Percentiles rank a stretch among this genome's conserved stretches.
Conservation (phyloP, 2,888 invertebrate species). For the Unio pictorum region DNA sequence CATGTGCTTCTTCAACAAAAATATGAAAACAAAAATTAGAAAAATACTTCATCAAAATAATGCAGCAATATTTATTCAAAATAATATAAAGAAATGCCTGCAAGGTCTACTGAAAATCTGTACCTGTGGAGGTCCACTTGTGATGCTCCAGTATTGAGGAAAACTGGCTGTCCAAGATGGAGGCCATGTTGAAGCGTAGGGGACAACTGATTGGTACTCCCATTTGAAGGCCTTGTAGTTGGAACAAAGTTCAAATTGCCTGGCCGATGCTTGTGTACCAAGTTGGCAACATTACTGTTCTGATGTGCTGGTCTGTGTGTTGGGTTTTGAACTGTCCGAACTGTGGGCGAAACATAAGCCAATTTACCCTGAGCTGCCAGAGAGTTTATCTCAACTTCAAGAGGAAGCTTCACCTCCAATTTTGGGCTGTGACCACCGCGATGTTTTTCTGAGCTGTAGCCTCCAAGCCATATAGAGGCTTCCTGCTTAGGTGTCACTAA, state of each 20-base stretch:
- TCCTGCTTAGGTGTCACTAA: slow-evolving; percentile 44
- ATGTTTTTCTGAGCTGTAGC: slow-evolving; percentile 26
- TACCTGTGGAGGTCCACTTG: slow-evolving; percentile 64
- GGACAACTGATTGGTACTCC: slow-evolving; percentile 55
- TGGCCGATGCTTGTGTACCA: slow-evolving; percentile 37
- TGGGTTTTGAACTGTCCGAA: slow-evolving; percentile 40
- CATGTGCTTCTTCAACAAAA: no score
- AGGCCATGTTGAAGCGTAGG: slow-evolving; percentile 55
- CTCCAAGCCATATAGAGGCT: slow-evolving; percentile 10
- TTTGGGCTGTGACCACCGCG: slow-evolving; percentile 46
- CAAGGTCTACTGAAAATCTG: neutral
- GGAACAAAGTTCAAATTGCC: slow-evolving; percentile 44
- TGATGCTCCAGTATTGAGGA: slow-evolving; percentile 54
- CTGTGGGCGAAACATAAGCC: slow-evolving; percentile 64
- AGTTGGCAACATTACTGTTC: slow-evolving; percentile 38
- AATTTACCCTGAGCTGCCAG: slow-evolving; percentile 62
- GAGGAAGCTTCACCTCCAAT: slow-evolving; percentile 46
- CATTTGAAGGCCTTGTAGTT: slow-evolving; percentile 30
- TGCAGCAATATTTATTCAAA: neutral
- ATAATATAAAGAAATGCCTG: neutral
- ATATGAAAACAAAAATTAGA: neutral
- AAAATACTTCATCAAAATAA: neutral
- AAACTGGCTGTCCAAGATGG: slow-evolving; percentile 59
- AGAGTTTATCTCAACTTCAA: slow-evolving; percentile 56
- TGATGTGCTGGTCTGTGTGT: slow-evolving; percentile 41